A percentile compares a stretch with the other conserved stretches of the same genome.
phyloP scores from a whole-genome alignment of 2,113 vertebrate genomes.

The pig (Sus scrofa) region T2T-Sscrofa CM000826.6:60616501-60617000 shows the following conservation, averaged over 20 bases:
- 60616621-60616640: background rate
- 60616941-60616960: background rate
- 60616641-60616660: background rate
- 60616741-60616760: background rate
- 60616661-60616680: background rate
- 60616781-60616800: background rate
- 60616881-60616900: background rate
- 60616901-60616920: background rate
- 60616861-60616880: background rate
- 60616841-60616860: background rate
- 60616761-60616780: background rate
- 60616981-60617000: background rate
- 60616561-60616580: background rate
- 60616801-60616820: background rate
- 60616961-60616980: slow-evolving; percentile 48
- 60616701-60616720: too few relatives aligned
- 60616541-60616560: background rate
- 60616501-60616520: background rate
- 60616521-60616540: background rate
- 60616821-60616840: background rate
- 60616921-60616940: background rate
- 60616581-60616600: background rate
- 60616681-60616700: background rate
- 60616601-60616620: background rate
- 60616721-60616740: background rate